These are phyloP conservation scores for Nebria ingens DNA, from an alignment of 1,140 invertebrate genomes.

Conservation along the genomic window DNA sequence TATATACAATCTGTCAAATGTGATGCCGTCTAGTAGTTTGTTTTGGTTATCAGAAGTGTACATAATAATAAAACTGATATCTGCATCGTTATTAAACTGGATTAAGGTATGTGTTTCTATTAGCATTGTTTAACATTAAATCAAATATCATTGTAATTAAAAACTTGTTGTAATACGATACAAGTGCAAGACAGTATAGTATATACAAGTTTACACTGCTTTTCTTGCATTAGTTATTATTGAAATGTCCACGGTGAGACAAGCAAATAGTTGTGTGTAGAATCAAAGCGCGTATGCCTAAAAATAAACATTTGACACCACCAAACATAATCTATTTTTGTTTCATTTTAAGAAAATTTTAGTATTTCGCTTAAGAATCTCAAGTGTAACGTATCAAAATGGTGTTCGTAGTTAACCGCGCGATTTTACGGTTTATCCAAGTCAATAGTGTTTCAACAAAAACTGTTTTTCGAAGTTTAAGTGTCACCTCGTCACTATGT, in stretches of 20 bases:
- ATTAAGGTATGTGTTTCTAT: neutral
- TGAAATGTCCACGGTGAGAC: too few relatives aligned
- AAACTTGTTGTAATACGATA: too few relatives aligned
- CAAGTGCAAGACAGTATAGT: too few relatives aligned
- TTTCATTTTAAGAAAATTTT: neutral
- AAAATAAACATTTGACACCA: slow-evolving; percentile 1
- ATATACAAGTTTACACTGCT: too few relatives aligned
- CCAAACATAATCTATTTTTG: neutral
- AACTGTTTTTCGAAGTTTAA: slow-evolving; percentile 24
- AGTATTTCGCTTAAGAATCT: neutral
- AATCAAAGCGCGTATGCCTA: neutral
- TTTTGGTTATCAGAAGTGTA: neutral
- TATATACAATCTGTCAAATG: neutral
- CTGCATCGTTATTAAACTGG: neutral
- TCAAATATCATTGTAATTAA: too few relatives aligned
- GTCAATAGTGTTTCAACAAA: slow-evolving; percentile 15
- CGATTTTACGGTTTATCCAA: neutral
- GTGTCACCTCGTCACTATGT: neutral
- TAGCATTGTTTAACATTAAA: too few relatives aligned
- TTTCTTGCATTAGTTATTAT: too few relatives aligned
- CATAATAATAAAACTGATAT: neutral
- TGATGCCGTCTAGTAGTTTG: neutral
- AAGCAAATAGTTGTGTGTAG: neutral
- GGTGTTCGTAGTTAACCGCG: neutral
- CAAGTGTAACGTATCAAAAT: neutral